Conservation (phyloP, 2,888 invertebrate genomes). For the Lissonota sp. region DNA sequence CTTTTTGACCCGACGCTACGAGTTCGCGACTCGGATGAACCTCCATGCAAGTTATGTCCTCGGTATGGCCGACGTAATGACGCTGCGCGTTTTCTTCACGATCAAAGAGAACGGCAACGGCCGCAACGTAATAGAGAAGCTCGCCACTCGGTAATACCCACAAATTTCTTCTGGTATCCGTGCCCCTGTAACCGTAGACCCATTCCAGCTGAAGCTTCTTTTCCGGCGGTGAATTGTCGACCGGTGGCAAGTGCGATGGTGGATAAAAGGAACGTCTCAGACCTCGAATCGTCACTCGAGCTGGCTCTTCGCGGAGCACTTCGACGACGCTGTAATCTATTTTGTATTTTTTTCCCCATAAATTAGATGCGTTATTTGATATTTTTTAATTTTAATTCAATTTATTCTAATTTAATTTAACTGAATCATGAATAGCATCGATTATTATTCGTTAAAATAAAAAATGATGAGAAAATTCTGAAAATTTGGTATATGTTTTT, state of each 20-base stretch:
- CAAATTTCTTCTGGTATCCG: constrained; percentile 94
- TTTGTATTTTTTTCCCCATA: background rate
- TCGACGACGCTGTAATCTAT: constrained; percentile 92
- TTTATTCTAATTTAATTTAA: no score
- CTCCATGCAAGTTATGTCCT: constrained; percentile 93
- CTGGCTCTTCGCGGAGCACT: constrained; percentile 93
- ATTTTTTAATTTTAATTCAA: constrained; percentile 11
- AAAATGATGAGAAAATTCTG: no score
- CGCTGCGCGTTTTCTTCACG: constrained; percentile 94
- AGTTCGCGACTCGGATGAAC: constrained; percentile 94
- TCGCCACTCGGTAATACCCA: constrained; percentile 98
- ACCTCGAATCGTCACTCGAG: constrained; percentile 93
- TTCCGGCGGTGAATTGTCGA: constrained; percentile 94
- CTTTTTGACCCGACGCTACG: constrained; percentile 95
- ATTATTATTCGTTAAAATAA: no score
- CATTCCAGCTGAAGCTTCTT: constrained; percentile 95
- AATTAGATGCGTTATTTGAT: constrained; percentile 7
- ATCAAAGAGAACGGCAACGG: constrained; percentile 95
- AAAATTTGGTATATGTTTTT: no score
- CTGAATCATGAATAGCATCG: no score
- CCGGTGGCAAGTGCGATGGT: constrained; percentile 92
- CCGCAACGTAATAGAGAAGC: constrained; percentile 95
- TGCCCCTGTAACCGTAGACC: constrained; percentile 98
- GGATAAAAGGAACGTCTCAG: constrained; percentile 94
- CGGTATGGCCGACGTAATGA: constrained; percentile 96